phyloP scores from a whole-genome alignment of 2,888 invertebrate species.

The Seira sanloemensis region DNA sequence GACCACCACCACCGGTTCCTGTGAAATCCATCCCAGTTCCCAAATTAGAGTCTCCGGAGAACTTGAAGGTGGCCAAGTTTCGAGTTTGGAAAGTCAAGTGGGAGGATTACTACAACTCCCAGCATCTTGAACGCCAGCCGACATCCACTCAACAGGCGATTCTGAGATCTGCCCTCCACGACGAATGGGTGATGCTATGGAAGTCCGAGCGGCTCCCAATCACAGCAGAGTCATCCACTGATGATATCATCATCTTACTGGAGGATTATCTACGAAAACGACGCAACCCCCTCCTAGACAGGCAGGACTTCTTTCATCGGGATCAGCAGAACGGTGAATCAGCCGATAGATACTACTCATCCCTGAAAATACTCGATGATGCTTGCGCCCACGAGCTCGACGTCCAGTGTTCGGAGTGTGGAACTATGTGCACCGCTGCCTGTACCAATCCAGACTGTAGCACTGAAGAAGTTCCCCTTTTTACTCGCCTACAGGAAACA shows the following conservation, averaged over 20 bases:
- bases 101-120: constrained; percentile 11
- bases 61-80: constrained; percentile 12
- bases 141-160: constrained; percentile 18
- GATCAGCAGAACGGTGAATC: constrained; percentile 24
- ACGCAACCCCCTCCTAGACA: constrained; percentile 31
- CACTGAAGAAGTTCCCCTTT: neutral
- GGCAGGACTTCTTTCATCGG: constrained; percentile 14
- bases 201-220: neutral
- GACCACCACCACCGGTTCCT: neutral
- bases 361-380: constrained; percentile 13
- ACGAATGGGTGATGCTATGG: constrained; percentile 25
- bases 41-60: neutral
- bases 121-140: neutral
- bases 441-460: neutral
- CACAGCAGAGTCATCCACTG: neutral
- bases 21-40: neutral
- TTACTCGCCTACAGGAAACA: neutral
- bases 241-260: neutral
- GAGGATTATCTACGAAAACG: constrained; percentile 18
- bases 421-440: neutral
- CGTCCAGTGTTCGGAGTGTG: neutral
- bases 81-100: constrained; percentile 28
- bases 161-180: constrained; percentile 23
- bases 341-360: constrained; percentile 16
- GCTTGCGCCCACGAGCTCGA: constrained; percentile 19